Base-by-base conservation (phyloP, 2,113 vertebrate species). In the Clinocottus analis region DNA sequence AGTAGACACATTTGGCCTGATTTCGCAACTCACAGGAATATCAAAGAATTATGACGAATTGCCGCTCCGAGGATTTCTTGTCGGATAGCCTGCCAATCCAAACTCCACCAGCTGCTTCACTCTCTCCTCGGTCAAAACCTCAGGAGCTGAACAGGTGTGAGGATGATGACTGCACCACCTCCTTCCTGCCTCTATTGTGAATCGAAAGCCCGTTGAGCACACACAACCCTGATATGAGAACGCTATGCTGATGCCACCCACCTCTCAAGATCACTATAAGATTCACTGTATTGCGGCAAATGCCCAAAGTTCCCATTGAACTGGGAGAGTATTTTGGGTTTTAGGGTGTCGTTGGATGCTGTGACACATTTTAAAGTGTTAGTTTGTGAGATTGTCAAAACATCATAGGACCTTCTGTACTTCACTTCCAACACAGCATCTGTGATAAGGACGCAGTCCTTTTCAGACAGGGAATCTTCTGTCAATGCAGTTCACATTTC, bases 211-310 rank as follows among this genome's bases (percentile, higher is more conserved):
- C 5, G 1, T 17, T 53, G 3, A n/a, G n/a, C n/a, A n/a, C 23
- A 37, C 27, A 47, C 43, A 19, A 47, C 6, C 14, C 43, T 5
- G 16, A 5, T 19, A 43, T 4, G 39, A 41, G 39, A 41, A 2
- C 1, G 60, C 43, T 16, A 31, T 9, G 53, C 60, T 86, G 77
- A 85, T 66, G 79, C 82, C 59, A 81, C 31, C 2, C 8, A 35
- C 61, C 16, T 23, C 10, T 35, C 14, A 58, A 47, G 7, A 63
- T 39, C n/a, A 45, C 77, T 39, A n/a, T 16, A 17, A 0, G 10
- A 39, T 0, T 19, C 35, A 60, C 51, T 19, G 2, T 39, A 2
- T 51, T 19, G 37, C 27, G 47, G 0, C 5, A 23, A 58, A 25
- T 14, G 2, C 39, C 12, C 39, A 41, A 41, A 41, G 39, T 13